phyloP scores from a whole-genome alignment of 2,888 invertebrate genomes.

The Graphium colonna region DNA sequence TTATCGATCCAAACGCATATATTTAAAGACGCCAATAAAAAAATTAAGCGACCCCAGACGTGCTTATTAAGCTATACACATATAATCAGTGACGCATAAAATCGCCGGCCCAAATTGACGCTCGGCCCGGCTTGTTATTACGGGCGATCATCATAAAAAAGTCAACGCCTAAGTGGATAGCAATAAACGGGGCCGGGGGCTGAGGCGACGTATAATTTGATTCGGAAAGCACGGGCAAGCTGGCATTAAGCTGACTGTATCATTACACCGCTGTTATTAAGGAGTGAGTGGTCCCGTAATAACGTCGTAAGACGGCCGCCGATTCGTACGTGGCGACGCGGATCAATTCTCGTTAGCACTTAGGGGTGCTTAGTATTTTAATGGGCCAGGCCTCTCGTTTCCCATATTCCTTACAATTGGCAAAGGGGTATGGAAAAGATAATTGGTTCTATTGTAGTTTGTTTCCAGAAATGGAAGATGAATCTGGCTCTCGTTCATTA shows the following conservation, averaged over 20 bases:
- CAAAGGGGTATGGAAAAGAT: no score
- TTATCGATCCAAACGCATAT: no score
- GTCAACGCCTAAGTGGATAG: slow-evolving; percentile 27
- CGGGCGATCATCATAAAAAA: slow-evolving; percentile 23
- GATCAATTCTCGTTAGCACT: slow-evolving; percentile 21
- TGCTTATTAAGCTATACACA: slow-evolving; percentile 10
- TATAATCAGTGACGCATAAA: slow-evolving; percentile 21
- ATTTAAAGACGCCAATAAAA: not conserved
- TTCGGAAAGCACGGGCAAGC: slow-evolving; percentile 20
- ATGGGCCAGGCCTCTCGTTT: not conserved
- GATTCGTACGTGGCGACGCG: slow-evolving; percentile 9
- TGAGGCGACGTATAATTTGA: slow-evolving; percentile 21
- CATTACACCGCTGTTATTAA: slow-evolving; percentile 23
- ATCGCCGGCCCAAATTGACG: slow-evolving; percentile 11
- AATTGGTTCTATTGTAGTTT: no score
- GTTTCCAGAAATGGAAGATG: no score
- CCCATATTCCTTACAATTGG: no score
- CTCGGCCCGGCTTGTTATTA: slow-evolving; percentile 16
- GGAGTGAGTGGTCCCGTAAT: slow-evolving; percentile 15
- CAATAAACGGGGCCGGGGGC: slow-evolving; percentile 24
- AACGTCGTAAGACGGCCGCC: slow-evolving; percentile 20
- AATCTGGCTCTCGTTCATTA: no score
- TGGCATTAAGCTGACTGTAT: slow-evolving; percentile 21
- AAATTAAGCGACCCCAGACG: slow-evolving; percentile 3
- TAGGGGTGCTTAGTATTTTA: not conserved